These are phyloP conservation scores for Lasioglossum pauxillum DNA, from an alignment of 2,888 invertebrate genomes.

Conservation along the genomic window DNA sequence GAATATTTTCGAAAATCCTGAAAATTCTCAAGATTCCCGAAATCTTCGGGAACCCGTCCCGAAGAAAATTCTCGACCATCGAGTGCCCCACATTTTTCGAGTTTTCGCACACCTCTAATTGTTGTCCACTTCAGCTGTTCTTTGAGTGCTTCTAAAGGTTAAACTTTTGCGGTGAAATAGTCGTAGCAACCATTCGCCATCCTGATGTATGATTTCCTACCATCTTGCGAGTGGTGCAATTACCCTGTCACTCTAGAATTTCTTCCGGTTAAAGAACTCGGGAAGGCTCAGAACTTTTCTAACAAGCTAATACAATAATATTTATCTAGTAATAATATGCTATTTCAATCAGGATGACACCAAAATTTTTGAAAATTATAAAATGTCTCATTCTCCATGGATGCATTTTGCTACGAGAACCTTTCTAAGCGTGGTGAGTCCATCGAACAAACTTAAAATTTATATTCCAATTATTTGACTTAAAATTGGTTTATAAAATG, in stretches of 20 bases:
- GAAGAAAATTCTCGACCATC: no score
- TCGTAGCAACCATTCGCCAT: neutral
- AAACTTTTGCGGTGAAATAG: neutral
- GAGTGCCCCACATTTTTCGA: no score
- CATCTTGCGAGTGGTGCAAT: neutral
- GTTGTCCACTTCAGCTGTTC: no score
- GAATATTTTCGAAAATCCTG: no score
- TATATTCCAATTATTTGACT: neutral
- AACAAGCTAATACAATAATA: neutral
- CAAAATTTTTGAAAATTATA: neutral
- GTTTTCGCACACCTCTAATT: no score
- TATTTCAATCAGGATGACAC: neutral
- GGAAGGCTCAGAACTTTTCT: neutral
- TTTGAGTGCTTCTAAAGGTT: neutral
- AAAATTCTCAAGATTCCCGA: no score
- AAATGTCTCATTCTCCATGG: neutral
- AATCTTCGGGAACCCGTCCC: no score
- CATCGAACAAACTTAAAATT: neutral
- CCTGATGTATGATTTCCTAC: neutral
- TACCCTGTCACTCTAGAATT: neutral
- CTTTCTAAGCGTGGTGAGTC: neutral
- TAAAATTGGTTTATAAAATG: neutral
- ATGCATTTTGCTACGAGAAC: no score
- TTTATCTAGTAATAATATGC: neutral
- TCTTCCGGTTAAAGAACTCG: conserved; percentile 4